Base-by-base conservation (phyloP, 2,797 vertebrate genomes). In the Parotocinclus haroldoi region DNA sequence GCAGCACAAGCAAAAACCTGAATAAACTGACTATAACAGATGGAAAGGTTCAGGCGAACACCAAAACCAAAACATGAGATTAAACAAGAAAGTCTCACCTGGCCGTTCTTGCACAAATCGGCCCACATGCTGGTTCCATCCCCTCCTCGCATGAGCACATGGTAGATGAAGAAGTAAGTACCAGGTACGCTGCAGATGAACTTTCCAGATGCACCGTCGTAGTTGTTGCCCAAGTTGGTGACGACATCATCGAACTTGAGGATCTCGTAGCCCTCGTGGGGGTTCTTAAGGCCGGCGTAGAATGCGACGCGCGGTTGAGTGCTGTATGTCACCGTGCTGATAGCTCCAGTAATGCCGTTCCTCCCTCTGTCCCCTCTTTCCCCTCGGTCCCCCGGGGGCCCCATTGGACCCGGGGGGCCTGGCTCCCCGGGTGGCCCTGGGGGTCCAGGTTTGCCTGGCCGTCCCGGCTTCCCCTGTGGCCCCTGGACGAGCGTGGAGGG, bases 121-220 rank as follows among this genome's bases (percentile, higher is more conserved):
- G 96, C 96, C 96, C 96, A 99, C 96, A 99, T 99, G 82, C 95
- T 98, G 85, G 96, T 98, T 69, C 96, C 96, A 0, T 99, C 96
- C 3, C 96, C 96, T 75, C 96, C 96, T 78, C 96, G 93, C 96
- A 99, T 99, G 71, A 99, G 91, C 81, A 99, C 95, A 14, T 98
- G 95, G 91, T 99, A 99, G 87, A 95, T 98, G 91, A 99, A 99
- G 89, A 96, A 98, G 89, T 99, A 98, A 52, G 93, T 98, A 86
- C 96, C 96, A 0, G 96, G 94, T 67, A 96, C 91, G 85, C 91
- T 91, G 90, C 96, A 99, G 86, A 95, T 94, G 88, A 99, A 99
- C 89, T 96, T 97, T 81, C 96, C 96, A 1, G 90, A 90, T 76
- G 93, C 79, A 59, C 94, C 92, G n/a, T 99, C 96, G 38, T 98